Evolutionary conservation across 2,113 vertebrate species (phyloP).

Genomic region (Grammomys surdaster): DNA sequence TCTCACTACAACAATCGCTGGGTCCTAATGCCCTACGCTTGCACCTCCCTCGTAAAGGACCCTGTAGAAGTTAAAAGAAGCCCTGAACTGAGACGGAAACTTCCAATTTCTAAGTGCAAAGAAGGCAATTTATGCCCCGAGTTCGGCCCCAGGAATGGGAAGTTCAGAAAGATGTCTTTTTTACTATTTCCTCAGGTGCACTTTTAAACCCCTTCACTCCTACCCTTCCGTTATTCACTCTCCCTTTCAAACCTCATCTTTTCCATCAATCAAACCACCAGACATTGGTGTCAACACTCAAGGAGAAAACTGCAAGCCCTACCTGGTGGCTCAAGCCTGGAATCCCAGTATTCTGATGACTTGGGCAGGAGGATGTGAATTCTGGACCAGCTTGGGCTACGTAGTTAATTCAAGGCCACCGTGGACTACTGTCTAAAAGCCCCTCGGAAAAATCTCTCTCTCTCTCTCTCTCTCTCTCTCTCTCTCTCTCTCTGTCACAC

Average conservation of each 20-base stretch:
- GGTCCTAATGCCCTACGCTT: conserved; percentile 87
- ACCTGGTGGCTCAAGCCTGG: background rate
- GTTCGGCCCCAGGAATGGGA: conserved; percentile 1
- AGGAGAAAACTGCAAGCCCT: conserved; percentile 4
- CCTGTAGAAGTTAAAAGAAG: conserved; percentile 46
- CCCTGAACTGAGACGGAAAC: conserved; percentile 8
- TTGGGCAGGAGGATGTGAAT: background rate
- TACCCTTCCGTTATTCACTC: background rate
- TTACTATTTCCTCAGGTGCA: background rate
- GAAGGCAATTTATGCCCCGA: background rate
- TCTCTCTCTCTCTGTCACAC: too few relatives aligned
- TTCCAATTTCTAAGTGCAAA: background rate
- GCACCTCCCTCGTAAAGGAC: conserved; percentile 5
- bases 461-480: too few relatives aligned
- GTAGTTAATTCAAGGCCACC: background rate
- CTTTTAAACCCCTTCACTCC: background rate
- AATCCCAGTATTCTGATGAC: background rate
- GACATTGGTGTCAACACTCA: background rate
- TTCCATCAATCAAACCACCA: background rate
- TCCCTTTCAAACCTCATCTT: conserved; percentile 7
- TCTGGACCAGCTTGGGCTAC: background rate
- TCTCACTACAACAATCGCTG: conserved; percentile 81
- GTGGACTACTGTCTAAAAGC: background rate
- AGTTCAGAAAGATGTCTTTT: conserved; percentile 24
- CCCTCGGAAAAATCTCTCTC: background rate